Conservation (phyloP, 2,888 invertebrate species). For the Halocaridina rubra region DNA sequence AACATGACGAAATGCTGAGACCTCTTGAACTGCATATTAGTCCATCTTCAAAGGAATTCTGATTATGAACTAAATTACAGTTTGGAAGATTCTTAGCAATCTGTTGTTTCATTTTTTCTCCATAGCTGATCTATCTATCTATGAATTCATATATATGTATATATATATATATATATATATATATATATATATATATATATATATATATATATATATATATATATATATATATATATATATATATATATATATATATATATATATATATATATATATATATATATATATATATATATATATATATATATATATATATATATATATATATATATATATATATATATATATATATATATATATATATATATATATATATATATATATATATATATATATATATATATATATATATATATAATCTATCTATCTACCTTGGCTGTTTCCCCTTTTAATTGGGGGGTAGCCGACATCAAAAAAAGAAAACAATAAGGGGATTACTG, state of each 20-base stretch:
- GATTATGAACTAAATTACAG: no score
- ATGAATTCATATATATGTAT: constrained; percentile 20
- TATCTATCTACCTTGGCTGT: not conserved
- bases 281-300: constrained; percentile 6
- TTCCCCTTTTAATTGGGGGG: no score
- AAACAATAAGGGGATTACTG: no score
- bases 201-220: not conserved
- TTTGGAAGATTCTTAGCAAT: no score
- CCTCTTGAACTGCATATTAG: no score
- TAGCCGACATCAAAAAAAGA: no score
- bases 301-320: not conserved
- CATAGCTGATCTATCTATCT: no score
- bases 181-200: not conserved
- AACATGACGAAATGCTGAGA: no score
- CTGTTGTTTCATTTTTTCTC: no score
- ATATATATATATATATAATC: not conserved
- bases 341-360: constrained; percentile 1
- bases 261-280: constrained; percentile 1
- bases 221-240: not conserved
- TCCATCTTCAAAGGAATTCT: no score
- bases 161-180: not conserved
- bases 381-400: not conserved
- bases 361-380: constrained; percentile 4
- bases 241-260: not conserved
- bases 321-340: not conserved